Conservation (phyloP, 2,888 invertebrate genomes). For the Drosophila mettleri region DNA sequence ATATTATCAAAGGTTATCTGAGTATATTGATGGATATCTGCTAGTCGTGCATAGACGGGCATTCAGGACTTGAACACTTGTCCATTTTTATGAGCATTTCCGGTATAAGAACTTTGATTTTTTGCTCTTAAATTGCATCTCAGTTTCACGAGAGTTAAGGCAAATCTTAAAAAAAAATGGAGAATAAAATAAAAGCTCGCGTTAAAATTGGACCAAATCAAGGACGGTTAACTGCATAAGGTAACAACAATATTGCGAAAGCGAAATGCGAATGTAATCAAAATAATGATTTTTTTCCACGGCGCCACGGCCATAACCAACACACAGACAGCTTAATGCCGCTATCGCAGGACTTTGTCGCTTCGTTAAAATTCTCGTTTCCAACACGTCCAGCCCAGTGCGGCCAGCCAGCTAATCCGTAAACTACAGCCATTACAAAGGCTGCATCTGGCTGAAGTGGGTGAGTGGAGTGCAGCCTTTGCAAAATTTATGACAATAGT, state of each 20-base stretch:
- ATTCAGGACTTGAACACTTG: slow-evolving; percentile 4
- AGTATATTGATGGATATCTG: too few relatives aligned
- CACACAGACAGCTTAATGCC: slow-evolving; percentile 11
- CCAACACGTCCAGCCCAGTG: not conserved
- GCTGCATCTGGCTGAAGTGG: not conserved
- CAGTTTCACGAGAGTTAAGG: slow-evolving; percentile 24
- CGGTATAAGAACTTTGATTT: slow-evolving; percentile 43
- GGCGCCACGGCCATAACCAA: slow-evolving; percentile 36
- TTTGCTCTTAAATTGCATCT: slow-evolving; percentile 58
- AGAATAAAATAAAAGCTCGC: slow-evolving; percentile 10
- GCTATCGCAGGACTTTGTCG: not conserved
- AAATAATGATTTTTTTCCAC: slow-evolving; percentile 22
- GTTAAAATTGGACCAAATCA: slow-evolving; percentile 37
- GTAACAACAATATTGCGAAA: slow-evolving; percentile 36
- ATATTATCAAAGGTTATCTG: too few relatives aligned
- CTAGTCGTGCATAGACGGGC: not conserved
- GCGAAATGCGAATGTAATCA: slow-evolving; percentile 46
- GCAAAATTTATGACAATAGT: slow-evolving; percentile 13
- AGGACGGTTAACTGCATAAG: slow-evolving; percentile 53
- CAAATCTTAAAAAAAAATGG: slow-evolving; percentile 39
- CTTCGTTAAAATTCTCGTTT: slow-evolving; percentile 4
- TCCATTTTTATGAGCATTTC: slow-evolving; percentile 41
- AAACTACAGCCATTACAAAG: slow-evolving; percentile 23
- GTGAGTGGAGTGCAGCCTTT: not conserved
- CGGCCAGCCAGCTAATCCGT: slow-evolving; percentile 22